phyloP scores from a whole-genome alignment of 2,888 invertebrate species.

The Malthinus flaveolus region DNA sequence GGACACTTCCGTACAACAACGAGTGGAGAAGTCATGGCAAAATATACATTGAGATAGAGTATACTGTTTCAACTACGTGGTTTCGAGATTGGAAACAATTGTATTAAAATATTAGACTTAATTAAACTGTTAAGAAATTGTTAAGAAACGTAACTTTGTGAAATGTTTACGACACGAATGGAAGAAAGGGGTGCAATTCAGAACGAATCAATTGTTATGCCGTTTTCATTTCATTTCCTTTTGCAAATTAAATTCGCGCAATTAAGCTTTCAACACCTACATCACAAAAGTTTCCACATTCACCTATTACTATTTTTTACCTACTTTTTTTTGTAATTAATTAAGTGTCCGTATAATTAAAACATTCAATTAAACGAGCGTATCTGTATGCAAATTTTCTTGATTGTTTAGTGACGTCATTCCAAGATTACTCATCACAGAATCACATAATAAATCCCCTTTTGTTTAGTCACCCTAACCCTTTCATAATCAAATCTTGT shows the following conservation, averaged over 20 bases:
- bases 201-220: constrained; percentile 20
- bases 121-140: constrained; percentile 18
- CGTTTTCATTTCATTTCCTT: constrained; percentile 14
- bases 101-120: constrained; percentile 15
- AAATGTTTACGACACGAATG: constrained; percentile 21
- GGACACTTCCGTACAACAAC: too few species aligned
- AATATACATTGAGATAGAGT: too few species aligned
- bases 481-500: constrained; percentile 7
- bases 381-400: constrained; percentile 23
- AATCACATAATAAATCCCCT: constrained; percentile 20
- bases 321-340: background rate
- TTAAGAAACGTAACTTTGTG: constrained; percentile 8
- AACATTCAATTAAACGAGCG: constrained; percentile 9
- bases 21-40: too few species aligned
- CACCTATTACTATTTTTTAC: background rate
- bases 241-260: background rate
- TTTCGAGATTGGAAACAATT: constrained; percentile 7
- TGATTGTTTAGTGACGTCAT: constrained; percentile 22
- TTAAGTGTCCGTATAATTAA: constrained; percentile 4
- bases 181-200: constrained; percentile 14
- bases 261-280: background rate
- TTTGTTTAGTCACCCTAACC: constrained; percentile 14
- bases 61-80: too few species aligned
- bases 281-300: background rate
- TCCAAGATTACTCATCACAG: constrained; percentile 12